phyloP scores from a whole-genome alignment of 92 coral and sea anemone species.

The Meandrina meandrites region DNA sequence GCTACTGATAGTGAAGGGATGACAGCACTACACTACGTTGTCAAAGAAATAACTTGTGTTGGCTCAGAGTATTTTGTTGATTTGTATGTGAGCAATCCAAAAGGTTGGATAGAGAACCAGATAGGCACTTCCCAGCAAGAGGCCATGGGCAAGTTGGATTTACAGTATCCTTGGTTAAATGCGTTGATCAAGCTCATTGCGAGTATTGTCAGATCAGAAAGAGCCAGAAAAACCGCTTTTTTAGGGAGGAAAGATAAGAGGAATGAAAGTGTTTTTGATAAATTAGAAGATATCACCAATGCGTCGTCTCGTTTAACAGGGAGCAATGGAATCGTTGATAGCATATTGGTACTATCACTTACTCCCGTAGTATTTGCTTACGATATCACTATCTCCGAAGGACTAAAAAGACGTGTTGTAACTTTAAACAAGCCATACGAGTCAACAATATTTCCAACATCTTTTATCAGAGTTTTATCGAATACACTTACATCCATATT shows the following conservation, averaged over 20 bases:
- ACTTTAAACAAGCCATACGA: slow-evolving; percentile 14
- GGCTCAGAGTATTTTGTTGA: slow-evolving; percentile 39
- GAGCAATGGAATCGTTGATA: not conserved
- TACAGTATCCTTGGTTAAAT: slow-evolving; percentile 26
- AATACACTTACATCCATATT: not conserved
- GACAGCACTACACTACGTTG: slow-evolving; percentile 40
- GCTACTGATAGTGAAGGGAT: slow-evolving; percentile 41
- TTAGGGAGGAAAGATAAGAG: not conserved
- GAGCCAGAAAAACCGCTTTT: not conserved
- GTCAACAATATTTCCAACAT: not conserved
- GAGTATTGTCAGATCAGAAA: not conserved
- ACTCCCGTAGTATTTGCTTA: slow-evolving; percentile 1
- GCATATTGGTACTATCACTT: not conserved
- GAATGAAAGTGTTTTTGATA: slow-evolving; percentile 4
- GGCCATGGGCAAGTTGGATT: not conserved
- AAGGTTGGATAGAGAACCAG: slow-evolving; percentile 28
- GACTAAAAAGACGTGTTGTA: not conserved
- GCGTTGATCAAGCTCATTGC: not conserved
- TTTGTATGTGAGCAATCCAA: slow-evolving; percentile 47
- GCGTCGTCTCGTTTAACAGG: not conserved
- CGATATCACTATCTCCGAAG: not conserved
- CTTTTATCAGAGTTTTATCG: not conserved
- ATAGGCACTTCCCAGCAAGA: not conserved
- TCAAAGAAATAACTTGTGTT: slow-evolving; percentile 6
- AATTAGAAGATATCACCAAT: slow-evolving; percentile 7